Percentiles rank a stretch among this genome's conserved stretches.
Conservation (phyloP, 1,140 invertebrate genomes). For the Mylabris phalerata region DNA sequence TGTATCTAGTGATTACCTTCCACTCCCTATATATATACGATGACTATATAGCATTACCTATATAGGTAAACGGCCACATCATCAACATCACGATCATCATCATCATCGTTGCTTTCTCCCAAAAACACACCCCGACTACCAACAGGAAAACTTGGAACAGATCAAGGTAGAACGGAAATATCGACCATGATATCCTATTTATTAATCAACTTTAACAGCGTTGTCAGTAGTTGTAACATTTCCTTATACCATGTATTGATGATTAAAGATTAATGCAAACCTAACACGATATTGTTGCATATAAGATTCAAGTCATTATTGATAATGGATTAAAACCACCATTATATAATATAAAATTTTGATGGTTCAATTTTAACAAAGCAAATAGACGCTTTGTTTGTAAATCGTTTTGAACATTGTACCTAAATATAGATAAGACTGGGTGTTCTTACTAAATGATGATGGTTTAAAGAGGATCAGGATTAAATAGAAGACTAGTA, state of each 20-base stretch:
- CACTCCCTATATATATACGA: background rate
- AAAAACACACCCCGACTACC: background rate
- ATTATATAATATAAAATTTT: background rate
- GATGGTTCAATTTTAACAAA: no score
- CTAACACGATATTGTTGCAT: background rate
- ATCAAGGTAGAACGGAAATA: conserved; percentile 17
- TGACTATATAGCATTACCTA: no score
- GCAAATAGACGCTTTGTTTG: no score
- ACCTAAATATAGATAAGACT: no score
- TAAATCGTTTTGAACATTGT: no score
- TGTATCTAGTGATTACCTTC: conserved; percentile 38
- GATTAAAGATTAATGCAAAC: no score
- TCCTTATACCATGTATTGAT: background rate
- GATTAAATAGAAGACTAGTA: no score
- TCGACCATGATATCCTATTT: conserved; percentile 15
- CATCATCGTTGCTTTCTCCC: background rate
- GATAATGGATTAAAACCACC: background rate
- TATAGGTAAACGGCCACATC: conserved; percentile 1
- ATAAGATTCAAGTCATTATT: background rate
- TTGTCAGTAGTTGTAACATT: background rate
- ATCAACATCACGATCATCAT: background rate
- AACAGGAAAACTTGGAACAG: background rate
- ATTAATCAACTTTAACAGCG: conserved; percentile 12
- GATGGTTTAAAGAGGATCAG: no score
- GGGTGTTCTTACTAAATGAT: no score